These are phyloP conservation scores for Ylistrum balloti DNA, from an alignment of 1,140 invertebrate genomes.

Conservation along the genomic window DNA sequence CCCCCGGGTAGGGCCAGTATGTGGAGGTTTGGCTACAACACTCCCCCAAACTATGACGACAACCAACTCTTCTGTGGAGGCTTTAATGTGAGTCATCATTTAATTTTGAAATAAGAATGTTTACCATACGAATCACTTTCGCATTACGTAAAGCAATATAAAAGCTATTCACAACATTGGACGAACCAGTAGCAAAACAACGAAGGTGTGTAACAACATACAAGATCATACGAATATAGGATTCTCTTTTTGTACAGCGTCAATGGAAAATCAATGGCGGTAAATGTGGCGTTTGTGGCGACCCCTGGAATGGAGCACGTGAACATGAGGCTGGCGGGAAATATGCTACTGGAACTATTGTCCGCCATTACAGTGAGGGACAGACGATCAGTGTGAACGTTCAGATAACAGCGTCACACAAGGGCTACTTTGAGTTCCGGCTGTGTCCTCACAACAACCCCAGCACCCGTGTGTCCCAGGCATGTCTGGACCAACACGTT, in stretches of 20 bases:
- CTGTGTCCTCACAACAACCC: slow-evolving; percentile 84
- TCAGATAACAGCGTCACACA: slow-evolving; percentile 70
- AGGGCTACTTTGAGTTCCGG: slow-evolving; percentile 77
- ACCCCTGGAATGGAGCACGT: slow-evolving; percentile 75
- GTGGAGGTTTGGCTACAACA: slow-evolving; percentile 96
- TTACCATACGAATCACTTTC: not conserved
- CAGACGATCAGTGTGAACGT: slow-evolving; percentile 67
- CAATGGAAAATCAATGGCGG: slow-evolving; percentile 84
- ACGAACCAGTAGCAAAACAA: not conserved
- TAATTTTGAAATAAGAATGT: not conserved
- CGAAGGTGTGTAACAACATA: no score
- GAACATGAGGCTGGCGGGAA: slow-evolving; percentile 82
- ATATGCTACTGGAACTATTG: slow-evolving; percentile 82
- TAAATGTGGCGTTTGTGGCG: slow-evolving; percentile 89
- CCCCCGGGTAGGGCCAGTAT: slow-evolving; percentile 94
- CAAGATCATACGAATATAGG: not conserved
- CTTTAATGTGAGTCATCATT: slow-evolving; percentile 82
- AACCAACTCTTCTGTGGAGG: slow-evolving; percentile 92
- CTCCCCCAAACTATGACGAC: slow-evolving; percentile 96
- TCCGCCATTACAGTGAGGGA: slow-evolving; percentile 78
- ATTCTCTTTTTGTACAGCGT: not conserved
- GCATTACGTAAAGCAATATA: not conserved
- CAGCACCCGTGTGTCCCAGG: slow-evolving; percentile 68
- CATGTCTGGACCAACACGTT: slow-evolving; percentile 74
- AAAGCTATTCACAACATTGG: not conserved